These are phyloP conservation scores for Crocallis elinguaria DNA, from an alignment of 2,888 invertebrate species.

Conservation along the genomic window DNA sequence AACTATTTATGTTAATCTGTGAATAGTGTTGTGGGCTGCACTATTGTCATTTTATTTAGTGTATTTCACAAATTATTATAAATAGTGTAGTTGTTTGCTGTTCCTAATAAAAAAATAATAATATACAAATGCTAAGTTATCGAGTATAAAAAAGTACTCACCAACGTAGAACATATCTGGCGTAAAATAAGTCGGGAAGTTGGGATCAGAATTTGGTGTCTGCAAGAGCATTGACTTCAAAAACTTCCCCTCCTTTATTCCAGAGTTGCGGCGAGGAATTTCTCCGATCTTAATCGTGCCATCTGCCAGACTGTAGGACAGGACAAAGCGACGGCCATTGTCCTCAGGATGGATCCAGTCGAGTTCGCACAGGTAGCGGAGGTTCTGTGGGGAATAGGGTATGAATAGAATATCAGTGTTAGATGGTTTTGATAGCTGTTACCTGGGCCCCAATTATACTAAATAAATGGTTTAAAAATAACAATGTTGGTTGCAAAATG, in stretches of 20 bases:
- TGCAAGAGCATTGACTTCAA: slow-evolving; percentile 87
- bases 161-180: slow-evolving; percentile 93
- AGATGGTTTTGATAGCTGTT: neutral
- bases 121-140: neutral
- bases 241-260: slow-evolving; percentile 90
- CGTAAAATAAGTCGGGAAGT: slow-evolving; percentile 90
- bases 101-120: neutral
- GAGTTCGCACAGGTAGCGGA: slow-evolving; percentile 91
- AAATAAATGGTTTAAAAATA: too few relatives aligned
- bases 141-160: slow-evolving; percentile 46
- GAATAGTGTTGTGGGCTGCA: too few relatives aligned
- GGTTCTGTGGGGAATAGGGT: slow-evolving; percentile 61
- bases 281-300: slow-evolving; percentile 91
- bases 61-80: too few relatives aligned
- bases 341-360: slow-evolving; percentile 93
- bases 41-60: too few relatives aligned
- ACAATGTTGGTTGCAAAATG: neutral
- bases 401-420: neutral
- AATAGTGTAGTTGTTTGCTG: too few relatives aligned
- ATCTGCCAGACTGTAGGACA: slow-evolving; percentile 90
- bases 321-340: slow-evolving; percentile 88
- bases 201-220: slow-evolving; percentile 88
- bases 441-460: too few relatives aligned
- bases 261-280: slow-evolving; percentile 89
- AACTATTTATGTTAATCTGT: too few relatives aligned